phyloP scores from a whole-genome alignment of 2,113 vertebrate species.

The Oryzias woworae region DNA sequence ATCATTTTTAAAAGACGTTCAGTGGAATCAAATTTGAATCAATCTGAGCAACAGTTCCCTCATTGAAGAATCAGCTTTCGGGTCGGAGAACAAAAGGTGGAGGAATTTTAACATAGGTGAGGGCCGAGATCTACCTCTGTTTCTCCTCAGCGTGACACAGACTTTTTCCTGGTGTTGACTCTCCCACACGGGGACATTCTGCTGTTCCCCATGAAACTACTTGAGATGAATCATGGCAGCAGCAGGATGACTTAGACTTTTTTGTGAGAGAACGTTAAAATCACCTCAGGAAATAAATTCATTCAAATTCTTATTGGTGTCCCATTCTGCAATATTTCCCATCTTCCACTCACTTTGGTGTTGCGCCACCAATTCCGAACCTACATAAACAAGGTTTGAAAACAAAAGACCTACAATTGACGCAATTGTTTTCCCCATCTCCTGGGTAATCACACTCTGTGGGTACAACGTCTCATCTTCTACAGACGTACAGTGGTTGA shows the following conservation, averaged over 20 bases:
- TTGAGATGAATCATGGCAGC: constrained; percentile 39
- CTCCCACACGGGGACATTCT: constrained; percentile 47
- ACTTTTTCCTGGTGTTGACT: constrained; percentile 27
- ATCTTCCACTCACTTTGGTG: constrained; percentile 1
- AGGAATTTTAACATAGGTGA: not conserved
- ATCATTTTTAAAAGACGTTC: not conserved
- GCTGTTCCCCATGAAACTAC: constrained; percentile 15
- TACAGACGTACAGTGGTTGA: constrained; percentile 12
- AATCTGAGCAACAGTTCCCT: not conserved
- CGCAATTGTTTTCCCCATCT: constrained; percentile 26
- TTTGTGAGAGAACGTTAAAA: constrained; percentile 12
- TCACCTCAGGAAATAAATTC: constrained; percentile 9
- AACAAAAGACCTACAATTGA: constrained; percentile 25
- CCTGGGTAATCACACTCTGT: constrained; percentile 47
- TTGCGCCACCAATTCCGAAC: not conserved
- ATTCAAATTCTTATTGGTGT: too few species aligned
- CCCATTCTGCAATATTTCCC: constrained; percentile 25
- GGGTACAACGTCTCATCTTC: constrained; percentile 32
- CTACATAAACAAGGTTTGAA: not conserved
- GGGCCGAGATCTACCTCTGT: not conserved
- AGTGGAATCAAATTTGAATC: not conserved
- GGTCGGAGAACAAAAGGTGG: not conserved
- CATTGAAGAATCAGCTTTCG: not conserved
- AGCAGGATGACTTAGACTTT: constrained; percentile 23
- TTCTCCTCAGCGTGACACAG: constrained; percentile 35